phyloP scores from a whole-genome alignment of 2,797 vertebrate species.

The Pseudochromis fuscus region DNA sequence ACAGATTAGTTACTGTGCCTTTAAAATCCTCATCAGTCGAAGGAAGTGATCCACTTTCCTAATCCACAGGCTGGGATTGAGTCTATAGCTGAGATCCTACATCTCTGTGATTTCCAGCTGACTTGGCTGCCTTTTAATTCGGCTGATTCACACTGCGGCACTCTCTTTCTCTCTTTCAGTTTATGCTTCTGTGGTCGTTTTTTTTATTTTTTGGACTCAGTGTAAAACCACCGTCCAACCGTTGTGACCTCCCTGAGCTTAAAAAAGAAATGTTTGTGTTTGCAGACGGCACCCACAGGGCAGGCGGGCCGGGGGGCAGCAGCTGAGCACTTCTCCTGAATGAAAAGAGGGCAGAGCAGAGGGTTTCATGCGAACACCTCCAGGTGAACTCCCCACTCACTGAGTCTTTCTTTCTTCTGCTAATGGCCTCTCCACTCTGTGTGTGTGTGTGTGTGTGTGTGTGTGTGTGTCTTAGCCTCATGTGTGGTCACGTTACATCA shows the following conservation, averaged over 20 bases:
- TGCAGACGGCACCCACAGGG: slow-evolving; percentile 8
- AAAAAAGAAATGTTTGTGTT: slow-evolving; percentile 16
- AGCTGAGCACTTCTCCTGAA: slow-evolving; percentile 39
- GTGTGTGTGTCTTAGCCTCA: slow-evolving; percentile 21
- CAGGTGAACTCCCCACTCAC: slow-evolving; percentile 39
- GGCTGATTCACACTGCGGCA: slow-evolving; percentile 18
- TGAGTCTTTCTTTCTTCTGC: not conserved
- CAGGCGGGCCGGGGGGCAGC: not conserved
- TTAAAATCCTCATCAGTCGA: slow-evolving; percentile 70
- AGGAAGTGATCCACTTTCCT: slow-evolving; percentile 72
- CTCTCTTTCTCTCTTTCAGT: slow-evolving; percentile 13
- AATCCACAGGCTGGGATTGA: slow-evolving; percentile 62
- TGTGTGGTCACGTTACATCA: slow-evolving; percentile 69
- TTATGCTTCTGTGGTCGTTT: slow-evolving; percentile 5
- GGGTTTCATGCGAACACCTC: slow-evolving; percentile 45
- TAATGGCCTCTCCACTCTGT: slow-evolving; percentile 38
- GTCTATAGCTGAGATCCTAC: slow-evolving; percentile 46
- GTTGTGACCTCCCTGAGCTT: slow-evolving; percentile 30
- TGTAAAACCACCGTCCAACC: slow-evolving; percentile 7
- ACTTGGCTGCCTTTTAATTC: slow-evolving; percentile 47
- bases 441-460: slow-evolving; percentile 14
- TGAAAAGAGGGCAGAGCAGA: slow-evolving; percentile 9
- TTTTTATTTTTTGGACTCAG: not conserved
- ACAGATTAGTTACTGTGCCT: slow-evolving; percentile 41
- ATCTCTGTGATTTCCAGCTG: slow-evolving; percentile 42